phyloP scores from a whole-genome alignment of 2,888 invertebrate genomes.

The Calliphora vomitoria region DNA sequence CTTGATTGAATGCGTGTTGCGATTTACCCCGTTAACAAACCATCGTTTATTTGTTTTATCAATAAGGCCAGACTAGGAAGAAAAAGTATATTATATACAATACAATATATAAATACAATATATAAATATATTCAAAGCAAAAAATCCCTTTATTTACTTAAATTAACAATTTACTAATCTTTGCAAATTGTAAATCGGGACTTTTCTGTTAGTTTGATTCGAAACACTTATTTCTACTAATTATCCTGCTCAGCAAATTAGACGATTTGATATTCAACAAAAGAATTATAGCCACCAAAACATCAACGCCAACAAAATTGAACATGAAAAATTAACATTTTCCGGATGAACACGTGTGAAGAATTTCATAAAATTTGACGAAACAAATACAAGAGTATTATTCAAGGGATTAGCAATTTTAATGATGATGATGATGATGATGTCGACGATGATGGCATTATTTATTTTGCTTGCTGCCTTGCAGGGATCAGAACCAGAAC shows the following conservation, averaged over 20 bases:
- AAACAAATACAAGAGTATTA: slow-evolving; percentile 24
- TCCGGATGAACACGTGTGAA: slow-evolving; percentile 69
- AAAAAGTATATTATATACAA: too few species aligned
- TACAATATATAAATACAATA: too few species aligned
- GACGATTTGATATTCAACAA: slow-evolving; percentile 56
- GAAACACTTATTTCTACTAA: neutral
- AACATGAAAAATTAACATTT: slow-evolving; percentile 68
- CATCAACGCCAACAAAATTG: slow-evolving; percentile 36
- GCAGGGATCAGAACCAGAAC: slow-evolving; percentile 33
- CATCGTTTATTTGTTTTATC: too few species aligned
- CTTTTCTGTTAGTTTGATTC: neutral
- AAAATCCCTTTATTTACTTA: too few species aligned
- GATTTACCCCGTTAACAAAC: too few species aligned
- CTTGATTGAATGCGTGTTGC: too few species aligned
- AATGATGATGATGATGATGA: slow-evolving; percentile 64
- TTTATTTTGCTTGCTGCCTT: slow-evolving; percentile 34
- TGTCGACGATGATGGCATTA: neutral
- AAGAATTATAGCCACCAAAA: slow-evolving; percentile 40
- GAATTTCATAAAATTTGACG: slow-evolving; percentile 61
- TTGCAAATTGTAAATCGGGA: too few species aligned
- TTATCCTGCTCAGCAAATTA: slow-evolving; percentile 35
- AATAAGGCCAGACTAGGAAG: too few species aligned
- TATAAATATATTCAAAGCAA: too few species aligned
- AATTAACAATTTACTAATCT: too few species aligned
- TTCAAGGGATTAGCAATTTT: slow-evolving; percentile 64